Percentiles rank a stretch among this genome's conserved stretches.
Conservation (phyloP, 2,797 vertebrate species). For the Ptychadena robeensis region DNA sequence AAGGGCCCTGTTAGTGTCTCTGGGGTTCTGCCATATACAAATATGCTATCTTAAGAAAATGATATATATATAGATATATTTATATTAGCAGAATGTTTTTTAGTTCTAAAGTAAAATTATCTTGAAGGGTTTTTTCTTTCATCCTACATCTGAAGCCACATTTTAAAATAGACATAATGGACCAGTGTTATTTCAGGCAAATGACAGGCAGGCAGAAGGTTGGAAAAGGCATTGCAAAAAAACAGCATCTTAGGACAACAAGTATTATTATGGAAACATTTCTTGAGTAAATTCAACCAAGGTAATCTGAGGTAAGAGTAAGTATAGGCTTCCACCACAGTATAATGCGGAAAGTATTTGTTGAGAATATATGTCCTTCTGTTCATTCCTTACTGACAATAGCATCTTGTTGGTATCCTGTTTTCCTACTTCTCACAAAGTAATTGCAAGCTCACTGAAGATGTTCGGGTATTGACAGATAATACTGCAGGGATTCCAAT, state of each 20-base stretch:
- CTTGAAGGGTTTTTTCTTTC: too few relatives aligned
- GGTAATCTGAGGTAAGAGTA: neutral
- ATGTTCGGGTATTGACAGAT: conserved; percentile 40
- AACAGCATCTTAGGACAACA: neutral
- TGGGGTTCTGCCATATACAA: too few relatives aligned
- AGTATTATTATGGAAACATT: neutral
- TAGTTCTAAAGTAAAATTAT: too few relatives aligned
- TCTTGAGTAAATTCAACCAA: neutral
- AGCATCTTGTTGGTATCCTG: neutral
- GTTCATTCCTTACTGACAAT: neutral
- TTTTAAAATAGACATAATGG: neutral
- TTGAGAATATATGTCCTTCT: neutral
- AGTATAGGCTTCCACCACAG: neutral
- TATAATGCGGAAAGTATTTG: neutral
- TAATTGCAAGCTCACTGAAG: conserved; percentile 17
- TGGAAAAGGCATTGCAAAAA: neutral
- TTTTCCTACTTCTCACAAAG: conserved; percentile 5
- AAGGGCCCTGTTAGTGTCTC: too few relatives aligned
- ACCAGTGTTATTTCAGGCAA: neutral
- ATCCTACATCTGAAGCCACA: neutral
- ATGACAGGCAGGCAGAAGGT: neutral
- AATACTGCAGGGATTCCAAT: conserved; percentile 31
- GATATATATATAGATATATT: too few relatives aligned
- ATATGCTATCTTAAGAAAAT: too few relatives aligned
- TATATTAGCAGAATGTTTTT: too few relatives aligned